These are phyloP conservation scores for Epinephelus malabaricus DNA, from an alignment of 2,797 vertebrate genomes.

Conservation along the genomic window DNA sequence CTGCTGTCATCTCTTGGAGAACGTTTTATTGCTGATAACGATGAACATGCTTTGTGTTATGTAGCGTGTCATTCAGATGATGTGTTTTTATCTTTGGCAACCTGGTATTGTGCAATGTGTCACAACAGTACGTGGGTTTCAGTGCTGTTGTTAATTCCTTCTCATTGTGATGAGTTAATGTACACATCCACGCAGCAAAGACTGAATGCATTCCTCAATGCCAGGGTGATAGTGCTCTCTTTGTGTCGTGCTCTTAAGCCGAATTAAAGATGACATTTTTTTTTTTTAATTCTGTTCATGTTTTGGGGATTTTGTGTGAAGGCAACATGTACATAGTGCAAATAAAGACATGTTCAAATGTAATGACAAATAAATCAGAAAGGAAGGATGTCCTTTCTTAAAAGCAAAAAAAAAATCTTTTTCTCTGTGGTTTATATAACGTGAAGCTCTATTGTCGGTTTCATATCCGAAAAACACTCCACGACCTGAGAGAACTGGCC, in stretches of 20 bases:
- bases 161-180: slow-evolving; percentile 58
- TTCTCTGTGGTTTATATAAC: slow-evolving; percentile 49
- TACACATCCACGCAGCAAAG: slow-evolving; percentile 51
- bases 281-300: slow-evolving; percentile 51
- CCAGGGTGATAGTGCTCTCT: slow-evolving; percentile 68
- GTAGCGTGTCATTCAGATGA: slow-evolving; percentile 68
- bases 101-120: slow-evolving; percentile 73
- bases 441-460: background rate
- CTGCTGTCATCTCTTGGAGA: slow-evolving; percentile 37
- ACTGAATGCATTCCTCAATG: slow-evolving; percentile 52
- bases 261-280: slow-evolving; percentile 35
- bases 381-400: slow-evolving; percentile 66
- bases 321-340: slow-evolving; percentile 82
- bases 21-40: slow-evolving; percentile 54
- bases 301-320: slow-evolving; percentile 71
- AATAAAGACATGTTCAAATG: slow-evolving; percentile 81
- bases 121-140: slow-evolving; percentile 59
- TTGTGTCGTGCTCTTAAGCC: slow-evolving; percentile 69
- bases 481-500: slow-evolving; percentile 40
- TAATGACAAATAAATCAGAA: slow-evolving; percentile 79
- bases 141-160: slow-evolving; percentile 53
- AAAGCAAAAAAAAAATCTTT: slow-evolving; percentile 44
- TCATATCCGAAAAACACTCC: slow-evolving; percentile 17
- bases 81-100: slow-evolving; percentile 73
- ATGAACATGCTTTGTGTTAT: slow-evolving; percentile 74